Evolutionary conservation across 2,113 vertebrate genomes (phyloP).

Genomic region (Rhegmatorhina hoffmannsi): DNA sequence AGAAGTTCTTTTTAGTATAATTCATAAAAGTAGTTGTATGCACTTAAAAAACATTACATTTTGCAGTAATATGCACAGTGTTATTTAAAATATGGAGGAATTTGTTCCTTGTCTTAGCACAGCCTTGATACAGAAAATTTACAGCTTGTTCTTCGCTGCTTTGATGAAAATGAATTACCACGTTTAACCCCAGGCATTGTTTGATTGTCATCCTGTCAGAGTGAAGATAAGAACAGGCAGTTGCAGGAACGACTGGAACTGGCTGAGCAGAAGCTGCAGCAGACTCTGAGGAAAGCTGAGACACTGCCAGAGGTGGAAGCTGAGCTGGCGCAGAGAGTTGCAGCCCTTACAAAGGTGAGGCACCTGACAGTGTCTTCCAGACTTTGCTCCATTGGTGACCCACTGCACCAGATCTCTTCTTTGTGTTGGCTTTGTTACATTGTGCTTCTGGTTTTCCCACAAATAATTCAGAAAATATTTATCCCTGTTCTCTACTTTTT

Average conservation of each 20-base stretch:
- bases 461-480: not conserved
- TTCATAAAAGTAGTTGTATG: not conserved
- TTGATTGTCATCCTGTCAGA: constrained; percentile 70
- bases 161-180: not conserved
- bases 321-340: constrained; percentile 93
- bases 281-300: constrained; percentile 95
- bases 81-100: not conserved
- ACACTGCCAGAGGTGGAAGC: constrained; percentile 96
- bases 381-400: not conserved
- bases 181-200: not conserved
- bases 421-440: not conserved
- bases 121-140: not conserved
- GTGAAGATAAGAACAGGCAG: constrained; percentile 91
- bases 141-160: not conserved
- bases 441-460: not conserved
- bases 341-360: constrained; percentile 92
- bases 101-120: not conserved
- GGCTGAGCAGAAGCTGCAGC: constrained; percentile 96
- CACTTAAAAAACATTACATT: not conserved
- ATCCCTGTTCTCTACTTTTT: not conserved
- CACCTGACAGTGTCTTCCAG: not conserved
- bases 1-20: not conserved
- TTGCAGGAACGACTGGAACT: constrained; percentile 94
- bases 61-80: rapidly evolving
- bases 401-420: not conserved